phyloP scores from a whole-genome alignment of 1,140 invertebrate genomes.

The Hyles euphorbiae region DNA sequence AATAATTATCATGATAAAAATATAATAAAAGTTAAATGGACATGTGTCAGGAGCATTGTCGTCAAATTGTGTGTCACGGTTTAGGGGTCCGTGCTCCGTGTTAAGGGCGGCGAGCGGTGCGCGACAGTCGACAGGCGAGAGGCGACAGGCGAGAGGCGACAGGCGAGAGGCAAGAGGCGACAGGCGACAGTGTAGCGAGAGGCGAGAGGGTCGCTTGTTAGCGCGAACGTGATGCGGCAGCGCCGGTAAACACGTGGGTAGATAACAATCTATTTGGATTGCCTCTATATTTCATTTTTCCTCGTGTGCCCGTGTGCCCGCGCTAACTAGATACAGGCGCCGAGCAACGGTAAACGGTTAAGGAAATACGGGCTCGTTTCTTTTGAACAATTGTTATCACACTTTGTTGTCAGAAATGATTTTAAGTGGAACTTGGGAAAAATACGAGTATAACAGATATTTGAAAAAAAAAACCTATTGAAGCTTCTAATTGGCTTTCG shows the following conservation, averaged over 20 bases:
- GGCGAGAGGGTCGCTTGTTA: constrained; percentile 58
- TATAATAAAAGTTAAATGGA: constrained; percentile 31
- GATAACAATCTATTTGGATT: constrained; percentile 77
- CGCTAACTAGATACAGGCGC: constrained; percentile 70
- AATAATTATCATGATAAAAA: too few species aligned
- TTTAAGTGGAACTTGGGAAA: too few species aligned
- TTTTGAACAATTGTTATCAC: constrained; percentile 20
- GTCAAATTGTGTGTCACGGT: constrained; percentile 37
- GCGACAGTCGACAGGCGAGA: constrained; percentile 29
- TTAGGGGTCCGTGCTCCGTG: constrained; percentile 36
- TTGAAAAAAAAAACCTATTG: too few species aligned
- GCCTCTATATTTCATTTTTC: constrained; percentile 76
- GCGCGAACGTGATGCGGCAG: constrained; percentile 65
- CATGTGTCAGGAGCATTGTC: constrained; percentile 61
- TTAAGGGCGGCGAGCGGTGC: constrained; percentile 44
- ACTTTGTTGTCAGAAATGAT: too few species aligned
- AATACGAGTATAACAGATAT: too few species aligned
- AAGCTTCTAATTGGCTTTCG: too few species aligned
- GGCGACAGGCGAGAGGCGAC: constrained; percentile 14
- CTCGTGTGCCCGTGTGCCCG: constrained; percentile 52
- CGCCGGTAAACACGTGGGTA: constrained; percentile 74
- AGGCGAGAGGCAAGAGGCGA: constrained; percentile 34
- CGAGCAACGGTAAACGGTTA: constrained; percentile 35
- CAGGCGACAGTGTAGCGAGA: neutral
- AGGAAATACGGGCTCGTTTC: constrained; percentile 64